Conservation (phyloP, 2,113 vertebrate genomes). For the Lepisosteus osseus region DNA sequence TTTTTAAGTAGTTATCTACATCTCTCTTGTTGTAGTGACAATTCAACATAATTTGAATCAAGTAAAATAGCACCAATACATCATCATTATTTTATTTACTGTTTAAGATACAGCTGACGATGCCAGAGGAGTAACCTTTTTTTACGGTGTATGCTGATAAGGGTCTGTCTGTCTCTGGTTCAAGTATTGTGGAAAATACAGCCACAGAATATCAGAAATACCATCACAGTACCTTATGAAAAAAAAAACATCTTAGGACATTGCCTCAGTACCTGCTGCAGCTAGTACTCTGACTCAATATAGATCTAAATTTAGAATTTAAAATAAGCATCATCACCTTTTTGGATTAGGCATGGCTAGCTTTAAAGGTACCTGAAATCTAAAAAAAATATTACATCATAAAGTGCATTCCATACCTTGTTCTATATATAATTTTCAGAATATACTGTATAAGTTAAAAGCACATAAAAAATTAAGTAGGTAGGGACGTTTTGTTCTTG, state of each 20-base stretch:
- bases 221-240: neutral
- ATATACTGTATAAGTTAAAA: neutral
- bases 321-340: neutral
- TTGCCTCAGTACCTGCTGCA: neutral
- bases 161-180: no score
- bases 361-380: neutral
- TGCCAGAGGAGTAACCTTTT: no score
- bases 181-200: no score
- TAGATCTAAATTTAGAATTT: slow-evolving; percentile 5
- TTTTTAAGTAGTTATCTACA: no score
- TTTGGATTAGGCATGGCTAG: neutral
- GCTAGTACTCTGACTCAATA: neutral
- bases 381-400: neutral
- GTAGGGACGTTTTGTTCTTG: no score
- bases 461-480: no score
- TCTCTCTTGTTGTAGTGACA: no score
- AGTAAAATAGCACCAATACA: no score
- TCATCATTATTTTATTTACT: no score
- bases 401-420: slow-evolving; percentile 2
- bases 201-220: neutral
- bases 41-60: no score
- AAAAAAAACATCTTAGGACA: neutral
- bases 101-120: no score
- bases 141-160: no score
- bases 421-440: neutral